Evolutionary conservation across 1,140 invertebrate genomes (phyloP).

Genomic region (Amphibalanus amphitrite): DNA sequence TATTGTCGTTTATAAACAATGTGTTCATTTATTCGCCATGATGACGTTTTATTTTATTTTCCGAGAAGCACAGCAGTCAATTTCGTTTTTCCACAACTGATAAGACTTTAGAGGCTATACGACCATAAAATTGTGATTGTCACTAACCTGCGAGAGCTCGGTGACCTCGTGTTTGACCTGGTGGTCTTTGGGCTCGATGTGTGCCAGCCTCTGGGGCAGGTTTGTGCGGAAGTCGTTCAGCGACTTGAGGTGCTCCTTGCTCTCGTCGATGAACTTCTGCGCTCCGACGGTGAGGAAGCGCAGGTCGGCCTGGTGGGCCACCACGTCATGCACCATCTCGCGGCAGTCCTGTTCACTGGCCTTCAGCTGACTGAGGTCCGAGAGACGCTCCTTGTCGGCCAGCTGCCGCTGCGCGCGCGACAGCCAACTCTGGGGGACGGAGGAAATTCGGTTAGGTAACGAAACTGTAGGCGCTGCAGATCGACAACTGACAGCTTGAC

Average conservation of each 20-base stretch:
- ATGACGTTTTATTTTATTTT: too few species aligned
- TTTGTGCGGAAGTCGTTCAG: slow-evolving; percentile 70
- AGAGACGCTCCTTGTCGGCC: slow-evolving; percentile 68
- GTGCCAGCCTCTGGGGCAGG: slow-evolving; percentile 51
- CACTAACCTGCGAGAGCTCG: not conserved
- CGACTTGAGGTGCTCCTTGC: slow-evolving; percentile 60
- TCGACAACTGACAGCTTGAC: too few species aligned
- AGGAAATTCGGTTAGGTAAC: too few species aligned
- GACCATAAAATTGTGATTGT: too few species aligned
- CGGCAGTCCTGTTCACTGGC: slow-evolving; percentile 53
- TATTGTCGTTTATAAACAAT: too few species aligned
- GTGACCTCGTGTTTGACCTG: slow-evolving; percentile 39
- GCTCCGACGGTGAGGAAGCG: slow-evolving; percentile 86
- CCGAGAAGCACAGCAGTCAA: too few species aligned
- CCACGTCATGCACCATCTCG: slow-evolving; percentile 79
- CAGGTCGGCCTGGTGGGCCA: slow-evolving; percentile 82
- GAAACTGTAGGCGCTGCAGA: too few species aligned
- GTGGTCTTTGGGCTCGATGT: slow-evolving; percentile 54
- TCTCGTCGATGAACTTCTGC: slow-evolving; percentile 86
- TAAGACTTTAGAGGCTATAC: too few species aligned
- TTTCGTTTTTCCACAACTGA: too few species aligned
- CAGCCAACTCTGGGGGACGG: slow-evolving; percentile 41
- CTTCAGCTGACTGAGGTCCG: slow-evolving; percentile 52
- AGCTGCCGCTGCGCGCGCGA: slow-evolving; percentile 54
- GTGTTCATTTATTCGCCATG: too few species aligned